A percentile compares a stretch with the other conserved stretches of the same genome.
Conservation (phyloP, 2,888 invertebrate genomes). For the Apodemia zela region DNA sequence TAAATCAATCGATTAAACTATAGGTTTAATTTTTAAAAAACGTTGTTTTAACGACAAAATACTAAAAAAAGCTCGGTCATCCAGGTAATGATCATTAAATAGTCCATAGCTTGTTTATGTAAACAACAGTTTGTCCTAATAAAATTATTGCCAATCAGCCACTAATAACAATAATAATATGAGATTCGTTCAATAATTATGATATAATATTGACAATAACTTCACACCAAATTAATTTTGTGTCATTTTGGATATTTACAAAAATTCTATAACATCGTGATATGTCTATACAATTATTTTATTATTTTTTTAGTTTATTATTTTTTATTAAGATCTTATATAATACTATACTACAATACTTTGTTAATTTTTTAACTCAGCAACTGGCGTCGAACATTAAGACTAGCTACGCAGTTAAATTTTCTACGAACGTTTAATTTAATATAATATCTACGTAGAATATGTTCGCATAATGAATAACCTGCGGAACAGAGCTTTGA, state of each 20-base stretch:
- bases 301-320: conserved; percentile 30
- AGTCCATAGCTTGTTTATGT: conserved; percentile 4
- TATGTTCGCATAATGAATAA: background rate
- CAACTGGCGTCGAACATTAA: conserved; percentile 40
- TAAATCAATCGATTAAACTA: too few species aligned
- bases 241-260: conserved; percentile 57
- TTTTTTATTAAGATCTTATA: conserved; percentile 19
- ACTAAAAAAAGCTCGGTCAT: too few species aligned
- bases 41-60: too few species aligned
- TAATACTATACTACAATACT: conserved; percentile 19
- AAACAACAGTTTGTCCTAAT: conserved; percentile 44
- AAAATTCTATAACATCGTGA: conserved; percentile 60
- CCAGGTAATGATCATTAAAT: background rate
- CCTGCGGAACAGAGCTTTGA: background rate
- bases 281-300: conserved; percentile 63
- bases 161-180: conserved; percentile 57
- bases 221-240: conserved; percentile 37
- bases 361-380: conserved; percentile 26
- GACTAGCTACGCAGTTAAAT: conserved; percentile 46
- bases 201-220: conserved; percentile 44
- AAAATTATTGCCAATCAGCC: conserved; percentile 73
- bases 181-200: conserved; percentile 42
- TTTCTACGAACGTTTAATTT: background rate
- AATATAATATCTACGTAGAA: conserved; percentile 30
- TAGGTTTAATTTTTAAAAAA: too few species aligned